Conservation (phyloP, 2,888 invertebrate species). For the Sinodicranocentrus sp. region DNA sequence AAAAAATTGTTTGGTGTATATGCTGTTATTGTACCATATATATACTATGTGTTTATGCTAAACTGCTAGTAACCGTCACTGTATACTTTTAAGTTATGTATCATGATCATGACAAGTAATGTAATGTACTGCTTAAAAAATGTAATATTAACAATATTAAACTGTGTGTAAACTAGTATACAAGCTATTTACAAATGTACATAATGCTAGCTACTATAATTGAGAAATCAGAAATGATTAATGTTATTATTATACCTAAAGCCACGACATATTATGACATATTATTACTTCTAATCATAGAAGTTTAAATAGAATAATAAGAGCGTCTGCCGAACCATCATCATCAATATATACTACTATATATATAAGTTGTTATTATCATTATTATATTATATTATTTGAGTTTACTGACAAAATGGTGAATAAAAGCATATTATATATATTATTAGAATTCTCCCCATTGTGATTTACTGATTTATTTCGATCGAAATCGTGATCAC, state of each 20-base stretch:
- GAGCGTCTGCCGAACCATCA: constrained; percentile 36
- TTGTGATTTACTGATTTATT: too few relatives aligned
- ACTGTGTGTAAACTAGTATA: constrained; percentile 12
- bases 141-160: background rate
- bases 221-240: constrained; percentile 9
- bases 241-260: constrained; percentile 16
- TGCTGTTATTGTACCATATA: constrained; percentile 9
- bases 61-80: background rate
- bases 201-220: constrained; percentile 17
- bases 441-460: background rate
- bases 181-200: constrained; percentile 19
- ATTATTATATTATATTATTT: constrained; percentile 27
- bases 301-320: constrained; percentile 13
- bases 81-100: too few relatives aligned
- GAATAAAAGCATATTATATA: constrained; percentile 26
- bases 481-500: background rate
- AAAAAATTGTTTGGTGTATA: background rate
- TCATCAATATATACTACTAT: constrained; percentile 11
- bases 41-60: background rate
- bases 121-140: background rate
- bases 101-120: constrained; percentile 5
- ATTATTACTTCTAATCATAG: constrained; percentile 22
- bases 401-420: constrained; percentile 34
- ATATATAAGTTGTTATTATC: constrained; percentile 22
- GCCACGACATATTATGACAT: background rate